Evolutionary conservation across 2,797 vertebrate genomes (phyloP), one percentile per base, ranked within the genome.

Genomic region (Novumbra hubbsi): DNA sequence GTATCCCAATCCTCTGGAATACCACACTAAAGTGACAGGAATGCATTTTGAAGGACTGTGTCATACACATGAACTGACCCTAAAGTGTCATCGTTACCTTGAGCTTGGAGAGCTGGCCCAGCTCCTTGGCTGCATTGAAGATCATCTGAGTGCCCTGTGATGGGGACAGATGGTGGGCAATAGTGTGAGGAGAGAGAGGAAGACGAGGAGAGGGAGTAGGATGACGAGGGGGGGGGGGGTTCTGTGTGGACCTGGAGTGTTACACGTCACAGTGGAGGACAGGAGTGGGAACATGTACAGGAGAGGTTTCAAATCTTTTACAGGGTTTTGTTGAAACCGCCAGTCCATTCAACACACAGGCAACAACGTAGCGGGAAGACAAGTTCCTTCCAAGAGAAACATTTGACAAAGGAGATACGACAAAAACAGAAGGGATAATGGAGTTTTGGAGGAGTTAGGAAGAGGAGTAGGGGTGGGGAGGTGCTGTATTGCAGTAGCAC

Each of bases 141-240:
- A 99, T 99, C 92, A 99, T 96, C 92, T 99, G 97, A 0, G 97
- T 98, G 78, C 97, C 97, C 96, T 99, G 92, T 19, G 27, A 6
- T 50, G 19, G 68, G 12, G 65, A 45, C 11, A 67, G 41, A 45
- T 45, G 41, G 41, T n/a, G 34, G n/a, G 65, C 5, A 17, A 21
- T 6, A 68, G 66, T 24, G 34, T 12, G 1, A 9, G 1, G 19
- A 27, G 19, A 19, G 7, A 21, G 8, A 38, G 17, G n/a, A 16
- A 67, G 32, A 41, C 6, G 17, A 19, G 41, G 30, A 14, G 65
- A 67, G 30, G 17, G 19, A 67, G 34, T 8, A 11, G 64, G 12
- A 34, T 17, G 32, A n/a, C 6, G 64, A 38, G 30, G 64, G 12
- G 17, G 34, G 41, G 19, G 14, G 34, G n/a, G n/a, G n/a, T n/a